Evolutionary conservation across 2,888 invertebrate species (phyloP).

Genomic region (Volucella zonaria): DNA sequence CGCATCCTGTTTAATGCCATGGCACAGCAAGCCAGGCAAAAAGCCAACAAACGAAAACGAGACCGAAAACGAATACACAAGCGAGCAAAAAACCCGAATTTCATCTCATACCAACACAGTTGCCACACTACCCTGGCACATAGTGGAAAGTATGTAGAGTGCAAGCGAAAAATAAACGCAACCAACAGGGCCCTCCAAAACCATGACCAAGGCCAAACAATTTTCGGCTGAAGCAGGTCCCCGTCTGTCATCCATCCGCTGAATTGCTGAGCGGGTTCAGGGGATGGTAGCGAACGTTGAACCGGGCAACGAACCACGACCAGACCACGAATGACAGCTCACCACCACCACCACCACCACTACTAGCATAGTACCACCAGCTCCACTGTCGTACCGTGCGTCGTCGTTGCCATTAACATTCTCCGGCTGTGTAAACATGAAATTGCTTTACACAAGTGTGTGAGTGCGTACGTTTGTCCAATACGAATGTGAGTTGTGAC

Average conservation of each 20-base stretch:
- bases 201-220: conserved; percentile 78
- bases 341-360: conserved; percentile 17
- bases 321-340: conserved; percentile 36
- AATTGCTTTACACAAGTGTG: conserved; percentile 9
- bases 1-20: conserved; percentile 53
- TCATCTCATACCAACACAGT: conserved; percentile 39
- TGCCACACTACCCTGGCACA: too few species aligned
- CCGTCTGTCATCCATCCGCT: conserved; percentile 40
- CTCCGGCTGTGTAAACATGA: background rate
- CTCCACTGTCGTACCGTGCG: background rate
- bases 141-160: background rate
- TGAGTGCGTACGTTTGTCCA: conserved; percentile 47
- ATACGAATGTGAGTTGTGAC: conserved; percentile 33
- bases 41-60: conserved; percentile 60
- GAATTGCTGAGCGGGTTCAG: conserved; percentile 12
- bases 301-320: conserved; percentile 64
- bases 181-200: conserved; percentile 63
- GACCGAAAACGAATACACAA: conserved; percentile 55
- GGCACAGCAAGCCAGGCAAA: conserved; percentile 9
- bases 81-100: conserved; percentile 54
- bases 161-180: conserved; percentile 30
- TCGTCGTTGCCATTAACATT: background rate
- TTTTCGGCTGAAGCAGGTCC: conserved; percentile 77
- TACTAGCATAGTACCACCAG: conserved; percentile 23
- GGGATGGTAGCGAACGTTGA: conserved; percentile 54